Base-by-base conservation (phyloP, 1,140 invertebrate species). In the Zelostemma sp. region DNA sequence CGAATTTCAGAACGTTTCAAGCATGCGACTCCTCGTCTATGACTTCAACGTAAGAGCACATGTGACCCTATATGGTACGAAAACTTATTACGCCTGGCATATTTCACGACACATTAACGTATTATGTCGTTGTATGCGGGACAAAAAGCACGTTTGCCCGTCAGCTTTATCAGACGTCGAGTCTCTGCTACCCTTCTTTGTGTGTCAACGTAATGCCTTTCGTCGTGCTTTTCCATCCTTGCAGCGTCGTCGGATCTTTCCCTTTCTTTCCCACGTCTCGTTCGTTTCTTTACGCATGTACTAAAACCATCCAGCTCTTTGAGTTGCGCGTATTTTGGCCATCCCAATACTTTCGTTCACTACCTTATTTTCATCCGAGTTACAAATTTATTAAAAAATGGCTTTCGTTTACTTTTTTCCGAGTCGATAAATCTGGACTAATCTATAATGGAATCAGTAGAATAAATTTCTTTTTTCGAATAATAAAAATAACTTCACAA, bases 161-260 rank as follows among this genome's bases (percentile, higher is more conserved):
- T 76, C 77, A 79, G 77, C 69, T 80, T 74, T 78, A 79, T 77
- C 74, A 76, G 75, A 80, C 78, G 69, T 78, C 60, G 64, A 79
- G 78, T 62, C 40, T 43, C 40, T 9, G 43, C 68, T 63, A 55
- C 59, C 65, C 68, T 63, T 73, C 74, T 79, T 77, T 78, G 63
- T 74, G 49, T 75, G 69, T 78, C 75, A 80, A 78, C 75, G 74
- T 80, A 79, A 76, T 80, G 66, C 78, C 59, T 76, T 70, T 57
- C 70, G 48, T 67, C 45, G 60, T 66, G 62, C 58, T 68, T 62
- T 50, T 18, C 15, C 12, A 8, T 43, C 60, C 25, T 43, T 40
- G 25, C 21, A 46, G 58, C 28, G 38, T 19, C 40, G 48, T 50
- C 18, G 21, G 12, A n/a, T n/a, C 41, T 60, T 63, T 57, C 33